Evolutionary conservation across 2,888 invertebrate species (phyloP).

Genomic region (Ceriagrion tenellum): DNA sequence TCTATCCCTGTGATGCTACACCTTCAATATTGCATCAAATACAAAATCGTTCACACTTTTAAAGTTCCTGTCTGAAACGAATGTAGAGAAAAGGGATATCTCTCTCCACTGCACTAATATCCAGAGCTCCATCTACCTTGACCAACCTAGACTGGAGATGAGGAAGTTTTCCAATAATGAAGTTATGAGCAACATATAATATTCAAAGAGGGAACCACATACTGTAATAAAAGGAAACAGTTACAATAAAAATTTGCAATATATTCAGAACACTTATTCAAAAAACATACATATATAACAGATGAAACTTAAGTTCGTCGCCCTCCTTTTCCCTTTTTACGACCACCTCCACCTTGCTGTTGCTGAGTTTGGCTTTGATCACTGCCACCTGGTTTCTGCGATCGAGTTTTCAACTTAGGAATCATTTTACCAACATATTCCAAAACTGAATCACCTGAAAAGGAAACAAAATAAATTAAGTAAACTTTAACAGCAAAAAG

Average conservation of each 20-base stretch:
- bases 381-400: constrained; percentile 79
- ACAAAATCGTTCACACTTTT: too few species aligned
- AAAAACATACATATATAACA: constrained; percentile 21
- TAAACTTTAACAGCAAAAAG: too few species aligned
- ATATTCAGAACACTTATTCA: not conserved
- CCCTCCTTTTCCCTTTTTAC: constrained; percentile 78
- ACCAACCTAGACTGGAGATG: too few species aligned
- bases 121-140: too few species aligned
- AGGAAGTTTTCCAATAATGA: too few species aligned
- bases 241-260: not conserved
- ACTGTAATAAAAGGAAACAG: not conserved
- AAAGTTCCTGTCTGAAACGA: too few species aligned
- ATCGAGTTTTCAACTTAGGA: constrained; percentile 92
- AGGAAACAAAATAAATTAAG: not conserved
- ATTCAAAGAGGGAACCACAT: not conserved
- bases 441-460: constrained; percentile 86
- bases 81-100: too few species aligned
- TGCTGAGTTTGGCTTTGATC: constrained; percentile 76
- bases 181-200: too few species aligned
- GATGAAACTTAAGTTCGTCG: constrained; percentile 74
- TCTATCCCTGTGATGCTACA: too few species aligned
- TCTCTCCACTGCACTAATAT: too few species aligned
- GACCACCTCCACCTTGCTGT: constrained; percentile 73
- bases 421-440: constrained; percentile 90
- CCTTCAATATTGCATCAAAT: too few species aligned